Evolutionary conservation across 2,113 vertebrate genomes (phyloP), one percentile per base, ranked within the genome.

Genomic region (Clupea harengus): DNA sequence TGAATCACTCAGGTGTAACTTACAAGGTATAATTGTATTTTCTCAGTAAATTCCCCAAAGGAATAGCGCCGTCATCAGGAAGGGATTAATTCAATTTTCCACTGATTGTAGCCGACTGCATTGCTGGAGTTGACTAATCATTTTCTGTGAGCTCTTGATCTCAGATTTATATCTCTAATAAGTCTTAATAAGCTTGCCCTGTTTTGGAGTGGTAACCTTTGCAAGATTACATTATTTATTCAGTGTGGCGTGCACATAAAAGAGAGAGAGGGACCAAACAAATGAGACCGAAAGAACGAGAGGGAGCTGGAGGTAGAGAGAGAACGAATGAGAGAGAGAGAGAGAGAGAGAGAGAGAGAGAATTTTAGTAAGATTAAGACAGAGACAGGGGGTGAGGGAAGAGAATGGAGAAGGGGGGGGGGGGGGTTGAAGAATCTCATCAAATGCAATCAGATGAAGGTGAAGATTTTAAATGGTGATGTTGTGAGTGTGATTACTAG

Each of bases 91-190:
- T 94, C 89, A 90, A 92, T 94, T 92, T 91, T 92, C 67, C 92
- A 93, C 93, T 94, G 93, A 92, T 95, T 94, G 92, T 91, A 92
- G 89, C 90, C 64, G 91, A 92, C 93, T 91, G 91, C 92, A 89
- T 93, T 94, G 92, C 89, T 88, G 91, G 90, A 92, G 89, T 92
- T 94, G 92, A 95, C 95, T 95, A 95, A 94, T 95, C 92, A 93
- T 93, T 90, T 90, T 93, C 91, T 92, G 91, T 92, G 91, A 93
- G 92, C 92, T 92, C 93, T 92, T 93, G 89, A 94, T 93, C 88
- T 84, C 20, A 75, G 81, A 67, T 93, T 93, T 91, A 92, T 92
- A 92, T 93, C 92, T 93, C 91, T 91, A 93, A 94, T 93, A 94
- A 89, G 89, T 92, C 91, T 92, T 94, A 95, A 93, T 93, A 91